Conservation (phyloP, 2,888 invertebrate genomes). For the Hypolimnas misippus region DNA sequence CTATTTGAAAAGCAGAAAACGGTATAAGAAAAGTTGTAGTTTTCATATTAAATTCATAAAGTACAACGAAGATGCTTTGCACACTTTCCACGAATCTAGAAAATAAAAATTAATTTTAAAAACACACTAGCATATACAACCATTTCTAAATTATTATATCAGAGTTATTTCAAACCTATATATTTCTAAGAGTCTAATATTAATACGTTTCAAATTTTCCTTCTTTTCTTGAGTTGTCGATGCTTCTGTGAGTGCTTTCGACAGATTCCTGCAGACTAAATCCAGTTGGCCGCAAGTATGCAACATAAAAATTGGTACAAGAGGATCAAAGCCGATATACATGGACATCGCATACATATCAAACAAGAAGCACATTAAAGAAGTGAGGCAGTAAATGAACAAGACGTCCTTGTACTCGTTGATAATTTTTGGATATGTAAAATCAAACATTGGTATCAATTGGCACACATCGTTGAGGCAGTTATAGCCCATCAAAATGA, state of each 20-base stretch:
- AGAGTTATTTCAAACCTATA: conserved; percentile 51
- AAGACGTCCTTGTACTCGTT: conserved; percentile 51
- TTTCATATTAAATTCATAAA: conserved; percentile 69
- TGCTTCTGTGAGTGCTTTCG: conserved; percentile 49
- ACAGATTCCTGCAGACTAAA: conserved; percentile 55
- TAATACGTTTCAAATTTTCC: conserved; percentile 55
- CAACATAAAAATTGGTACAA: conserved; percentile 67
- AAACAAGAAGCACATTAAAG: conserved; percentile 43
- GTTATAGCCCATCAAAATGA: conserved; percentile 54
- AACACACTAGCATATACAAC: no score
- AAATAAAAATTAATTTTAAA: conserved; percentile 14
- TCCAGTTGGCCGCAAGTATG: conserved; percentile 68
- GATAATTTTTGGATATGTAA: conserved; percentile 54
- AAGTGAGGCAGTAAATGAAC: conserved; percentile 18
- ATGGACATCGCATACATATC: conserved; percentile 53
- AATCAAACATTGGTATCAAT: conserved; percentile 59
- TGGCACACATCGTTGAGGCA: conserved; percentile 51
- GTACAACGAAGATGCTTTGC: conserved; percentile 48
- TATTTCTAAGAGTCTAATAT: conserved; percentile 57
- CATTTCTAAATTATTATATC: background rate
- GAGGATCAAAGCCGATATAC: conserved; percentile 66
- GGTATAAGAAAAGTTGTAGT: conserved; percentile 63
- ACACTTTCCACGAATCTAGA: conserved; percentile 36
- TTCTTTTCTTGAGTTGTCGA: conserved; percentile 47
- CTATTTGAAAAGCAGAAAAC: conserved; percentile 60